phyloP scores from a whole-genome alignment of 1,140 invertebrate species.

The Drepana arcuata region DNA sequence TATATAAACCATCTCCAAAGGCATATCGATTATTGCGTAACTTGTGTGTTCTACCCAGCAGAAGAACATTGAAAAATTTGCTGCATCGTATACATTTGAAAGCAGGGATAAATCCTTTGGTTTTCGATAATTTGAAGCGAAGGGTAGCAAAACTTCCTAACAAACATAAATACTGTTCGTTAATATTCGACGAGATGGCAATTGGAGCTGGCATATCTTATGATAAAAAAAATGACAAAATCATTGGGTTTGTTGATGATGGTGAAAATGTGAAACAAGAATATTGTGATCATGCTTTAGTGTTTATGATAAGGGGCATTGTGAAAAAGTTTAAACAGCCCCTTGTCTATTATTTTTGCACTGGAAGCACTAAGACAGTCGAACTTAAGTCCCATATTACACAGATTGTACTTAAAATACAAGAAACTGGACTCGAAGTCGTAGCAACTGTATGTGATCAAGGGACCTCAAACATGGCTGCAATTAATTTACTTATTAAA shows the following conservation, averaged over 20 bases:
- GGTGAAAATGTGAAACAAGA: constrained; percentile 3
- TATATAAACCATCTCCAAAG: constrained; percentile 10
- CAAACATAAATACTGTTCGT: constrained; percentile 14
- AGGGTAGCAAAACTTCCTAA: constrained; percentile 9
- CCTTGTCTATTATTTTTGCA: constrained; percentile 13
- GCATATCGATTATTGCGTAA: constrained; percentile 12
- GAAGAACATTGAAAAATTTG: constrained; percentile 8
- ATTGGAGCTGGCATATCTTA: constrained; percentile 7
- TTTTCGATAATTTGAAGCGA: constrained; percentile 12
- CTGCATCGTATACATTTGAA: constrained; percentile 5
- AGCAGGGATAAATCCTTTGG: constrained; percentile 14
- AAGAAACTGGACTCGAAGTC: constrained; percentile 10
- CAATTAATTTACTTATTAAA: constrained; percentile 10
- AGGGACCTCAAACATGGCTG: constrained; percentile 8
- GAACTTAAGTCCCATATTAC: constrained; percentile 11
- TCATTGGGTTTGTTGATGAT: constrained; percentile 21
- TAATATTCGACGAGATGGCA: constrained; percentile 20
- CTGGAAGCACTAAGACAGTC: constrained; percentile 6
- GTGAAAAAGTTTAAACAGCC: constrained; percentile 20
- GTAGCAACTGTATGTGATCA: constrained; percentile 21
- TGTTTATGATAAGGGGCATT: constrained; percentile 20
- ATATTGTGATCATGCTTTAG: constrained; percentile 20
- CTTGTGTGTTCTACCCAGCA: constrained; percentile 10
- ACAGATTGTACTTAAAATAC: constrained; percentile 6
- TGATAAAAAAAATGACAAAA: constrained; percentile 8